These are phyloP conservation scores for Drosophila falleni DNA, from an alignment of 2,888 invertebrate species.

Conservation along the genomic window DNA sequence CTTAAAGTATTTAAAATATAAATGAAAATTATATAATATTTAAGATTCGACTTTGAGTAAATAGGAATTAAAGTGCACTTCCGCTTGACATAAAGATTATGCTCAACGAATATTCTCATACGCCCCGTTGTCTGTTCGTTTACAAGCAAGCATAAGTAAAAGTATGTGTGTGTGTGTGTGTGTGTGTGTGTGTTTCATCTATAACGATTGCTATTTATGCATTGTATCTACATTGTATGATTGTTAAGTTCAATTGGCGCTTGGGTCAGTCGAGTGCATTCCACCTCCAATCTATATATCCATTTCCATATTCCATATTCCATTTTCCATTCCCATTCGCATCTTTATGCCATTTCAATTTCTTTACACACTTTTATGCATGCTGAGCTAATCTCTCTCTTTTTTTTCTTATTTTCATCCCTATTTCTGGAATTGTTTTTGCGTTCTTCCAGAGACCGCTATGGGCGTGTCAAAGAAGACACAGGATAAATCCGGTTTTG, in stretches of 20 bases:
- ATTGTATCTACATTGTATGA: slow-evolving; percentile 70
- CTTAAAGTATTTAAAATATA: no score
- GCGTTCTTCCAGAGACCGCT: slow-evolving; percentile 89
- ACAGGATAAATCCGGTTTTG: slow-evolving; percentile 92
- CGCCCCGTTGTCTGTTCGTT: slow-evolving; percentile 27
- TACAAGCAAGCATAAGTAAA: neutral
- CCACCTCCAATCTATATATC: slow-evolving; percentile 55
- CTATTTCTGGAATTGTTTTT: neutral
- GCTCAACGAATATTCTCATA: slow-evolving; percentile 15
- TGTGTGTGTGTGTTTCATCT: slow-evolving; percentile 18
- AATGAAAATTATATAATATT: no score
- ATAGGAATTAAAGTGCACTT: slow-evolving; percentile 20
- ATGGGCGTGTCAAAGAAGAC: slow-evolving; percentile 95
- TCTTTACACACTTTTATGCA: slow-evolving; percentile 5
- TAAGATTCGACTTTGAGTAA: neutral
- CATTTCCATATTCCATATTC: neutral
- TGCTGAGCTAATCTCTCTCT: slow-evolving; percentile 8
- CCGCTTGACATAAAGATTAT: slow-evolving; percentile 22
- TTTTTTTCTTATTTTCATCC: neutral
- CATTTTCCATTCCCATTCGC: neutral
- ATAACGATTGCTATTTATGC: slow-evolving; percentile 49
- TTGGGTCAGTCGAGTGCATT: slow-evolving; percentile 77
- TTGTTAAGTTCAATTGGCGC: slow-evolving; percentile 75
- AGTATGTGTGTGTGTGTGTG: slow-evolving; percentile 4
- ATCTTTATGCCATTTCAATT: neutral